These are phyloP conservation scores for Ophonus ardosiacus DNA, from an alignment of 2,888 invertebrate genomes.

Conservation along the genomic window DNA sequence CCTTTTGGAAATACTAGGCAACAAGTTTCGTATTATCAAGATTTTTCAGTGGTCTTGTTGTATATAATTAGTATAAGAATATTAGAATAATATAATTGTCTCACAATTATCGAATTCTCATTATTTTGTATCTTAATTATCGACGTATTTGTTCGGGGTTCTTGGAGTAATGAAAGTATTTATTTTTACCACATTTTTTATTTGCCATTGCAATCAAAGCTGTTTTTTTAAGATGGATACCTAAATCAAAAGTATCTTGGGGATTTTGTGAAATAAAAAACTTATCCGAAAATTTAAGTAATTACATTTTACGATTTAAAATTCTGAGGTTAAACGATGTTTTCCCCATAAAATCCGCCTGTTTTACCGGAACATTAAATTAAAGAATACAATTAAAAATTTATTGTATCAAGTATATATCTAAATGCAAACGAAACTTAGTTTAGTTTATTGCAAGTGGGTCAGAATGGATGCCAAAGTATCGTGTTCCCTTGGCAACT, in stretches of 20 bases:
- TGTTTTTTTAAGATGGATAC: not conserved
- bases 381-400: conserved; percentile 43
- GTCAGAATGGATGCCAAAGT: conserved; percentile 30
- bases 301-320: conserved; percentile 42
- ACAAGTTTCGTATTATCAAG: too few species aligned
- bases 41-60: too few species aligned
- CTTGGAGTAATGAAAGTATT: not conserved
- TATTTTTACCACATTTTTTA: not conserved
- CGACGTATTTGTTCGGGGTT: too few species aligned
- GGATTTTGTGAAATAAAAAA: conserved; percentile 11
- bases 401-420: conserved; percentile 22
- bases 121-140: too few species aligned
- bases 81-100: too few species aligned
- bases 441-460: conserved; percentile 26
- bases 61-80: too few species aligned
- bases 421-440: not conserved
- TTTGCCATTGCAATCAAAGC: not conserved
- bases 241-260: not conserved
- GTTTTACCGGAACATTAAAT: conserved; percentile 22
- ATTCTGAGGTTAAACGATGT: conserved; percentile 37
- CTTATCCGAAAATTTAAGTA: conserved; percentile 25
- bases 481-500: conserved; percentile 14
- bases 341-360: conserved; percentile 2
- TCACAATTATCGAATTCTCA: too few species aligned
- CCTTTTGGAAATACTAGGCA: too few species aligned